Conservation (phyloP, 2,888 invertebrate species). For the Clitarchus hookeri region DNA sequence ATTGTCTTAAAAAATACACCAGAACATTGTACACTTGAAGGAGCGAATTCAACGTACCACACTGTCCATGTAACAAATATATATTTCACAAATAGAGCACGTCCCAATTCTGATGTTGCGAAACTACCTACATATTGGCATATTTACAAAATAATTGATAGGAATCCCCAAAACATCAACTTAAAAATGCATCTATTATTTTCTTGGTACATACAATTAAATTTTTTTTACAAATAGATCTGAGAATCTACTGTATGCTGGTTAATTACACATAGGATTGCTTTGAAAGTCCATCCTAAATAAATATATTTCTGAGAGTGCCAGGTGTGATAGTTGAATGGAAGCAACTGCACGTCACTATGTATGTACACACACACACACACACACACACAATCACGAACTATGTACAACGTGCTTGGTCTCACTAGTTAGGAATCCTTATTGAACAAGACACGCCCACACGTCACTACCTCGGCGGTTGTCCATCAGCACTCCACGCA, state of each 20-base stretch:
- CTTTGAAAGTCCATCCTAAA: conserved; percentile 6
- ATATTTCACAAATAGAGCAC: conserved; percentile 14
- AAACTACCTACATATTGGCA: background rate
- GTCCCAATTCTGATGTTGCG: background rate
- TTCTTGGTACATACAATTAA: background rate
- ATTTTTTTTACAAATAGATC: conserved; percentile 3
- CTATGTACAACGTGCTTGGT: background rate
- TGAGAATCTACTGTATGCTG: background rate
- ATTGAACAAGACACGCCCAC: background rate
- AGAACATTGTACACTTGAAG: background rate
- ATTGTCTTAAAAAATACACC: background rate
- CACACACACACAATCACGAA: background rate
- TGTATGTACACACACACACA: background rate
- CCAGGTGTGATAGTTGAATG: background rate
- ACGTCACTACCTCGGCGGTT: conserved; percentile 32
- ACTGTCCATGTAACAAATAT: conserved; percentile 1
- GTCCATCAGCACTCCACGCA: conserved; percentile 31
- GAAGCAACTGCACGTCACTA: conserved; percentile 2
- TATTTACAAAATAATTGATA: background rate
- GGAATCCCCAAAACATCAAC: background rate
- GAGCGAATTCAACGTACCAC: background rate
- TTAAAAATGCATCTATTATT: conserved; percentile 10
- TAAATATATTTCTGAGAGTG: conserved; percentile 11
- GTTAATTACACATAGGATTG: conserved; percentile 14
- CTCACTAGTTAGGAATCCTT: too few relatives aligned